Base-by-base conservation (phyloP, 2,113 vertebrate genomes). In the Cyprinodon variegatus region DNA sequence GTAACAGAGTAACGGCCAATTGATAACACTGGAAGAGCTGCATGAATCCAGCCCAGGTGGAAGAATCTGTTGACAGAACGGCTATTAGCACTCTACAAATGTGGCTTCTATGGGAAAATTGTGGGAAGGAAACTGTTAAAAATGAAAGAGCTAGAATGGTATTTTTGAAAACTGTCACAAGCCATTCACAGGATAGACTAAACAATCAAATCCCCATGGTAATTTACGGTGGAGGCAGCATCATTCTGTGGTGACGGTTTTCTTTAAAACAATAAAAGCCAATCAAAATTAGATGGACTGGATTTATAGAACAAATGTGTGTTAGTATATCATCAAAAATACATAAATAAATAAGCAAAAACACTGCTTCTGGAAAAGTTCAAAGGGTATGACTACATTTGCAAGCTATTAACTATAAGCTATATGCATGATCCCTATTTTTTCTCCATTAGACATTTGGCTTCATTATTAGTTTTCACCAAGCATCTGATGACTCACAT, bases 381-480 rank as follows among this genome's bases (percentile, higher is more conserved):
- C 7, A n/a, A 57, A 57, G 50, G 50, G 50, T 20, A 57, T 57
- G 50, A 57, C 17, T 57, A 57, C 8, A n/a, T 57, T 57, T 57
- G 8, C 50, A 57, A 57, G 50, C 6, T 20, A n/a, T 57, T 57
- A 57, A 65, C 1, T 61, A 29, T 29, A 29, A 29, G 29, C 29
- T 29, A 29, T 29, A 29, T 29, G 15, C 29, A 8, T 64, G 37
- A 12, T 22, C 46, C 10, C 46, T 22, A 3, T 10, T 59, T 67
- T 61, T 38, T n/a, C 8, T 11, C 40, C 20, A 20, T 13, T 39
- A 59, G 29, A 69, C 20, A 65, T 62, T 71, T 71, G 41, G 10
- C 57, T 37, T 20, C 15, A 60, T 61, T 75, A 76, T n/a, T 61
- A 53, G 20, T 63, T 76, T 74, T 61, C 41, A 41, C 7, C 48